phyloP scores from a whole-genome alignment of 2,888 invertebrate species.

The Callosobruchus maculatus region DNA sequence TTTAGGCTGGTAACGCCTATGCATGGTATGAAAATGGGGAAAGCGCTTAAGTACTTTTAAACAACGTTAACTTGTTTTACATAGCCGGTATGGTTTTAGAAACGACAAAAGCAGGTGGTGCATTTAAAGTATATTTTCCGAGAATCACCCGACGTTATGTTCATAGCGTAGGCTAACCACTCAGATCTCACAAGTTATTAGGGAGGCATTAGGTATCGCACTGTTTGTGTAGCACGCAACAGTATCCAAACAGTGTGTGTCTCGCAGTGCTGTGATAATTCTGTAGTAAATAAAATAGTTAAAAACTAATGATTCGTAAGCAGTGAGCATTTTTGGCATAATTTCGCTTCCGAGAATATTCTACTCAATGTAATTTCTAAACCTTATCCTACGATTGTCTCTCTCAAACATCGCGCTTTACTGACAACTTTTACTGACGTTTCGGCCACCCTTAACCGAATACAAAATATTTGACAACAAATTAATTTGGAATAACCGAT shows the following conservation, averaged over 20 bases:
- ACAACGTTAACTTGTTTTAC: background rate
- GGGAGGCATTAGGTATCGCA: background rate
- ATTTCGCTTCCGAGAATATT: no score
- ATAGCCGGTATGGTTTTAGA: background rate
- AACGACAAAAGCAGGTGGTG: background rate
- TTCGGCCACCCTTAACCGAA: no score
- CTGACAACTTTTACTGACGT: no score
- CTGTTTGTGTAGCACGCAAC: background rate
- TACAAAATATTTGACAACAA: no score
- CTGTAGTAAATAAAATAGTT: no score
- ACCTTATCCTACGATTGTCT: no score
- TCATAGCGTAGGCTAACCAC: background rate
- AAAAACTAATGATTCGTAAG: no score
- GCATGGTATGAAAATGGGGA: background rate
- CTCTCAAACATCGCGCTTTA: no score
- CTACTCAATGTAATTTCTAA: no score
- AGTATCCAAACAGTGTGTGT: background rate
- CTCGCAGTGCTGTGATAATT: background rate
- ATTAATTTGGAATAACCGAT: no score
- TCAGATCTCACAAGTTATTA: background rate
- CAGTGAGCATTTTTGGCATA: no score
- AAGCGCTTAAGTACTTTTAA: background rate
- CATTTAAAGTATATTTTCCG: background rate
- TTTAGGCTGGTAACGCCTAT: background rate
- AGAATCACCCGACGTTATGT: background rate